A percentile compares a stretch with the other conserved stretches of the same genome.
Conservation (phyloP, 2,888 invertebrate species). For the Lithodes maja region DNA sequence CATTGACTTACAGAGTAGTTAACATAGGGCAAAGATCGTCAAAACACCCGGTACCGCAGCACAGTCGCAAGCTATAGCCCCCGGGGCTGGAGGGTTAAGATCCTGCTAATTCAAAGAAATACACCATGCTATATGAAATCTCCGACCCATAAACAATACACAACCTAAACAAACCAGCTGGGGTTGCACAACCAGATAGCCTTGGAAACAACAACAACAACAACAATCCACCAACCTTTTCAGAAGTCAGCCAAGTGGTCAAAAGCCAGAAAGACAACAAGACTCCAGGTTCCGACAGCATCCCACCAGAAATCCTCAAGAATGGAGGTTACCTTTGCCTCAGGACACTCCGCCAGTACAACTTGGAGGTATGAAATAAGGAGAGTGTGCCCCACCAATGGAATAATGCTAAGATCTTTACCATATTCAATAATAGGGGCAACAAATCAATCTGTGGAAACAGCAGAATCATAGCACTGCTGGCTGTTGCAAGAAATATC, state of each 20-base stretch:
- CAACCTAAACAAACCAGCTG: not conserved
- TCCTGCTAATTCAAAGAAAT: not conserved
- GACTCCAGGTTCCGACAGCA: not conserved
- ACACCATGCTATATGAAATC: not conserved
- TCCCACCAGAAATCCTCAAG: conserved; percentile 8
- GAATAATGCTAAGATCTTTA: not conserved
- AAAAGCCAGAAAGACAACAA: conserved; percentile 4
- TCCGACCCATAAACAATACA: not conserved
- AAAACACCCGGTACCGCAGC: too few relatives aligned
- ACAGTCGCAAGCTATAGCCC: too few relatives aligned
- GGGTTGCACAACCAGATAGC: too few relatives aligned
- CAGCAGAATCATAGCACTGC: conserved; percentile 7
- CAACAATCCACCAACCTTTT: not conserved
- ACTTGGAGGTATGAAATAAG: not conserved
- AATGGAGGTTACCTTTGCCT: conserved; percentile 1
- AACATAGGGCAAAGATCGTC: too few relatives aligned
- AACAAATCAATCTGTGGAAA: conserved; percentile 17
- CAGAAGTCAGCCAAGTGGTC: not conserved
- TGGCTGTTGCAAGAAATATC: conserved; percentile 2
- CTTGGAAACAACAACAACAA: too few relatives aligned
- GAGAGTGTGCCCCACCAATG: not conserved
- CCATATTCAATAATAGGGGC: not conserved
- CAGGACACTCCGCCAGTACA: not conserved
- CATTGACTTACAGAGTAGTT: too few relatives aligned
- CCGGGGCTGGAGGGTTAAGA: too few relatives aligned